Conservation (phyloP, 2,797 vertebrate species). For the Taeniopygia guttata region DNA sequence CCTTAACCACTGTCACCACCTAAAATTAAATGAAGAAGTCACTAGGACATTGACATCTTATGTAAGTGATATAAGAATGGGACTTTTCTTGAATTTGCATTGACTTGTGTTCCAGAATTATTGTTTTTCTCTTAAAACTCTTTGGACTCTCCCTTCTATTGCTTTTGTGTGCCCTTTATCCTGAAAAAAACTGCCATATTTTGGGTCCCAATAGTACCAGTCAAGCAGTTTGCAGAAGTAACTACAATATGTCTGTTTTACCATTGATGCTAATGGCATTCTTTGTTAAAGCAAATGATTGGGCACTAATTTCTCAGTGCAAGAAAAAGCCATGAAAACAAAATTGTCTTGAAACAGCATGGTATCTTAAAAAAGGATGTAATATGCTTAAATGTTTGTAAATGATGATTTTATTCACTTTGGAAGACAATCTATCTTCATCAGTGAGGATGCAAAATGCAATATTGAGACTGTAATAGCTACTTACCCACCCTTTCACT, state of each 20-base stretch:
- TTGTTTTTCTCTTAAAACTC: not conserved
- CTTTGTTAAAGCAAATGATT: slow-evolving; percentile 8
- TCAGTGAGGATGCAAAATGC: slow-evolving; percentile 51
- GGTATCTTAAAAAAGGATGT: not conserved
- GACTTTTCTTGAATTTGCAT: not conserved
- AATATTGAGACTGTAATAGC: slow-evolving; percentile 63
- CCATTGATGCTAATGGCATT: not conserved
- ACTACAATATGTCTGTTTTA: not conserved
- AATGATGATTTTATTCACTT: slow-evolving; percentile 57
- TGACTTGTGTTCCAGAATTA: not conserved
- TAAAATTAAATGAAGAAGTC: not conserved
- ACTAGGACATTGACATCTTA: not conserved
- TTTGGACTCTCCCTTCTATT: not conserved
- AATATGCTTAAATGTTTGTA: slow-evolving; percentile 42
- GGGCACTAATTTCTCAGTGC: not conserved
- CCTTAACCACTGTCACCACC: not conserved
- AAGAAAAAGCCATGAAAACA: not conserved
- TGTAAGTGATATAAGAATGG: not conserved
- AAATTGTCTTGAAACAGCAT: not conserved
- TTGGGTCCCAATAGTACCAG: not conserved
- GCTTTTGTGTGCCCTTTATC: not conserved
- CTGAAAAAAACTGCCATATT: not conserved
- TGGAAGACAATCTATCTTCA: slow-evolving; percentile 50
- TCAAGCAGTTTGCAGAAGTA: not conserved
- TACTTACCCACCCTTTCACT: slow-evolving; percentile 29